A percentile compares a stretch with the other conserved stretches of the same genome.
Conservation (phyloP, 2,888 invertebrate genomes). For the Pterostichus niger region DNA sequence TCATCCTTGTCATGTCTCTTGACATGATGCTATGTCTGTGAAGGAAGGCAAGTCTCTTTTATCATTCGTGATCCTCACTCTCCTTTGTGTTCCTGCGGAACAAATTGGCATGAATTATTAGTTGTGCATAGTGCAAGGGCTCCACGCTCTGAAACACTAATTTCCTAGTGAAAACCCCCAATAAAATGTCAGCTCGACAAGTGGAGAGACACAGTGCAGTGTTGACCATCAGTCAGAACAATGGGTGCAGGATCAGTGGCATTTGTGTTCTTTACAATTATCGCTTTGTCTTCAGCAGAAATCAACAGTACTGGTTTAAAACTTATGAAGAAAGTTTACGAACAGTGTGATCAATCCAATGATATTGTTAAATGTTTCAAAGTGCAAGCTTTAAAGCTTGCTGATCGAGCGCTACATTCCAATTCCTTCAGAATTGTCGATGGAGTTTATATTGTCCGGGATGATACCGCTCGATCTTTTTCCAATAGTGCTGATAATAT, state of each 20-base stretch:
- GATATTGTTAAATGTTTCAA: slow-evolving; percentile 86
- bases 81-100: slow-evolving; percentile 66
- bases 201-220: slow-evolving; percentile 45
- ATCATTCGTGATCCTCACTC: slow-evolving; percentile 53
- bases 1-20: slow-evolving; percentile 49
- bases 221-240: slow-evolving; percentile 38
- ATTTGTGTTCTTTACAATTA: slow-evolving; percentile 45
- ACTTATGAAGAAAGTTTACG: slow-evolving; percentile 80
- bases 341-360: slow-evolving; percentile 82
- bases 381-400: slow-evolving; percentile 83
- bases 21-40: slow-evolving; percentile 5
- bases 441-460: slow-evolving; percentile 81
- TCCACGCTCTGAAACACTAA: slow-evolving; percentile 67
- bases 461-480: slow-evolving; percentile 71
- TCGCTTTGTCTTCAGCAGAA: slow-evolving; percentile 43
- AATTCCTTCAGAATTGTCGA: slow-evolving; percentile 82
- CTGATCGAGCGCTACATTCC: slow-evolving; percentile 83
- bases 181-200: slow-evolving; percentile 54
- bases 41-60: slow-evolving; percentile 26
- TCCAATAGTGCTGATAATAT: slow-evolving; percentile 67
- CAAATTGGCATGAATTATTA: slow-evolving; percentile 67
- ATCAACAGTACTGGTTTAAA: slow-evolving; percentile 77
- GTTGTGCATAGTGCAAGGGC: slow-evolving; percentile 61
- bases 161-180: slow-evolving; percentile 65
- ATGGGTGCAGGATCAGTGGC: slow-evolving; percentile 39